Conservation (phyloP, 2,797 vertebrate genomes). For the Scleropages formosus region DNA sequence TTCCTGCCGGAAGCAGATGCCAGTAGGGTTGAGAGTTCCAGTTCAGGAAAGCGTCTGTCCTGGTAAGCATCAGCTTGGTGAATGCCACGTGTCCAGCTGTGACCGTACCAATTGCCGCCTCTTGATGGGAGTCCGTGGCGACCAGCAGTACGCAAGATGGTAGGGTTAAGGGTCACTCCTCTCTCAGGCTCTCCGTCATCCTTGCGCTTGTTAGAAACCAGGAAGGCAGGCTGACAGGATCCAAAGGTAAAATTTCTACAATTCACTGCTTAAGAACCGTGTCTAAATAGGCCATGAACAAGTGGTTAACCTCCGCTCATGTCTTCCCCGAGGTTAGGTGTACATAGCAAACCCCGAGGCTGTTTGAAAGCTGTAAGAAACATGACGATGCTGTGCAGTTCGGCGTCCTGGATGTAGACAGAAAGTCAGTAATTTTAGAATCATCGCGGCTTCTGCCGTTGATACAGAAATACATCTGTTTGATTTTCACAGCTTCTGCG, state of each 20-base stretch:
- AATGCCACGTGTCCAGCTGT: constrained; percentile 1
- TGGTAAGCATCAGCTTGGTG: background rate
- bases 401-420: background rate
- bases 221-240: background rate
- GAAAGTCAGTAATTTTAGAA: background rate
- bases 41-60: background rate
- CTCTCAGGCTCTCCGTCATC: background rate
- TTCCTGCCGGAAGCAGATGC: background rate
- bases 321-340: too few relatives aligned
- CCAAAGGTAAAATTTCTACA: too few relatives aligned
- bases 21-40: background rate
- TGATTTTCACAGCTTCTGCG: background rate
- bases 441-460: background rate
- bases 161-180: background rate
- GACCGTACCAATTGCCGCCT: constrained; percentile 9
- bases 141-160: background rate
- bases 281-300: too few relatives aligned
- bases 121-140: background rate
- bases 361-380: background rate
- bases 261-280: too few relatives aligned
- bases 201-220: background rate
- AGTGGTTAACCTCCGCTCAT: too few relatives aligned
- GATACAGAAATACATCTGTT: background rate
- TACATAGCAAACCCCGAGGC: background rate
- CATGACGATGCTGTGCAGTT: background rate